Base-by-base conservation (phyloP, 2,113 vertebrate species). In the Galemys pyrenaicus region DNA sequence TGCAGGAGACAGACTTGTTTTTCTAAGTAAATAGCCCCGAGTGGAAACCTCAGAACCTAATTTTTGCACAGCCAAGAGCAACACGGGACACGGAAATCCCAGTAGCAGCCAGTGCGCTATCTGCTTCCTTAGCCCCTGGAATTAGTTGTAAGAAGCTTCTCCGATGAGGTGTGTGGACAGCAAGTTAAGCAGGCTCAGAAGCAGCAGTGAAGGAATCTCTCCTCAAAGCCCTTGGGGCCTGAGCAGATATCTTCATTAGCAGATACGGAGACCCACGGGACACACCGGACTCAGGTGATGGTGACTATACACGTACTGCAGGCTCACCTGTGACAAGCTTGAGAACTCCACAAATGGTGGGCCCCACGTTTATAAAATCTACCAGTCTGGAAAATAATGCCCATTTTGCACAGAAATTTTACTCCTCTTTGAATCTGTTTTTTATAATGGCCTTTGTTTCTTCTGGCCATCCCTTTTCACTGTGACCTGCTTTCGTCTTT, bases 11-110 rank as follows among this genome's bases (percentile, higher is more conserved):
- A 84, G 49, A 17, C 24, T 30, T 96, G 30, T 71, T 89, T 73
- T 75, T 28, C 71, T 78, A 64, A 93, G 15, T 70, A 28, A 51
- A 82, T n/a, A 73, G 84, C 37, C 71, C 26, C 39, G 30, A 71
- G 70, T 64, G 60, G 87, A 87, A 84, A 79, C 70, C 75, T 86
- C 39, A 28, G 68, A 79, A 73, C 84, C 95, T 71, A 71, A 44
- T 64, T 86, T 96, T 91, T 90, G 30, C 82, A 41, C 60, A 92
- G 95, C 94, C 87, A 89, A 97, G 94, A 95, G 65, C 85, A 95
- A 77, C 92, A 85, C 0, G 11, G 81, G 32, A 39, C 73, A 37
- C 65, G 90, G 90, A 97, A 94, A 93, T 96, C 90, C 92, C 85
- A 82, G n/a, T 65, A 19, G 35, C 1, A 19, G 32, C 30, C 1